Conservation (phyloP, 1,140 invertebrate genomes). For the Polyergus mexicanus region DNA sequence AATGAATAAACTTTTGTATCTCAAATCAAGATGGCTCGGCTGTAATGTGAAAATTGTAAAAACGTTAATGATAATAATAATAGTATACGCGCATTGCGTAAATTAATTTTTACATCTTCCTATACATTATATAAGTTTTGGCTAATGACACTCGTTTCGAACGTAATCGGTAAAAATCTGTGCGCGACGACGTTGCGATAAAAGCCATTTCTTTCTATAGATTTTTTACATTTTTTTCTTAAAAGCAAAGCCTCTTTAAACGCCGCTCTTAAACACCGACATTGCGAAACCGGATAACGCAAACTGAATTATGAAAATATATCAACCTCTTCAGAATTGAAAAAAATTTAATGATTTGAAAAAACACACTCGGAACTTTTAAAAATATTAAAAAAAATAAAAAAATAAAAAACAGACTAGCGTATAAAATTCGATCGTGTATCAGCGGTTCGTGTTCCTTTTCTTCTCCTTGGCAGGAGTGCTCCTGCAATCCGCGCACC, state of each 20-base stretch:
- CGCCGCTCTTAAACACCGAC: neutral
- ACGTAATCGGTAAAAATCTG: neutral
- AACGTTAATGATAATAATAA: neutral
- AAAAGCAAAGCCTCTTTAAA: neutral
- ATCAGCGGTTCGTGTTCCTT: neutral
- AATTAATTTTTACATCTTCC: constrained; percentile 13
- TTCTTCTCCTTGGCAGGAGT: neutral
- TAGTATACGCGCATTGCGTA: neutral
- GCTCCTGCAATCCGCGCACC: neutral
- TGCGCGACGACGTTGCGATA: neutral
- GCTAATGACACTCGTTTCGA: neutral
- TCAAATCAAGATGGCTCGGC: neutral
- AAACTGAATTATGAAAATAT: neutral
- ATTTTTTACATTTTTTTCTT: neutral
- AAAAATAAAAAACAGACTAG: neutral
- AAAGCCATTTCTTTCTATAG: neutral
- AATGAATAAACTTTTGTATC: constrained; percentile 11
- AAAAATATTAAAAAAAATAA: no score
- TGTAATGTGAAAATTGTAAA: constrained; percentile 11
- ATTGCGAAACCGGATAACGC: neutral
- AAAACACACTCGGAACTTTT: neutral
- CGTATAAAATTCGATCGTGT: constrained; percentile 2
- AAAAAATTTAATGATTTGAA: neutral
- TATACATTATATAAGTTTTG: constrained; percentile 8
- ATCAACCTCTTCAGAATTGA: neutral